These are phyloP conservation scores for Baccha elongata DNA, from an alignment of 2,888 invertebrate species.

Conservation along the genomic window DNA sequence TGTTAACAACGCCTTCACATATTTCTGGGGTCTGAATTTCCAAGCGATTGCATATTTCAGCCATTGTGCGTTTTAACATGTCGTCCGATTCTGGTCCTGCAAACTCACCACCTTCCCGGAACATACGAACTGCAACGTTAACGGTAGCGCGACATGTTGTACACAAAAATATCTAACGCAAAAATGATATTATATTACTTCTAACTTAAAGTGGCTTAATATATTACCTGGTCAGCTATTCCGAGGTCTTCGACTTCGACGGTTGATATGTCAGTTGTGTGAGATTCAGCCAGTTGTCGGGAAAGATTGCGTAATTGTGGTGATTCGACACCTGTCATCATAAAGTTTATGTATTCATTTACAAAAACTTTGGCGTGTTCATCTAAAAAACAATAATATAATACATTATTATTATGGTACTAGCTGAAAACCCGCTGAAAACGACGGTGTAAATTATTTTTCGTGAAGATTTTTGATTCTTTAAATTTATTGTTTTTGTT, in stretches of 20 bases:
- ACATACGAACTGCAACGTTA: conserved; percentile 77
- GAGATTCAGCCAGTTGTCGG: conserved; percentile 77
- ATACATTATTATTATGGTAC: too few species aligned
- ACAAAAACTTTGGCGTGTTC: conserved; percentile 76
- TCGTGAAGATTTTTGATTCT: too few species aligned
- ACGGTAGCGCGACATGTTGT: conserved; percentile 78
- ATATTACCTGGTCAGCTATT: conserved; percentile 72
- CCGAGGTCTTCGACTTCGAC: conserved; percentile 76
- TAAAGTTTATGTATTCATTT: conserved; percentile 77
- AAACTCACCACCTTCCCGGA: conserved; percentile 83
- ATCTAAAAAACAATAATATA: conserved; percentile 69
- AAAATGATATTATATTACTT: background rate
- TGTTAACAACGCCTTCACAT: conserved; percentile 85
- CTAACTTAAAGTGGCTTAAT: background rate
- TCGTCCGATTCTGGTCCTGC: conserved; percentile 75
- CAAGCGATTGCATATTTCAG: conserved; percentile 84
- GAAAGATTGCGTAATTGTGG: conserved; percentile 75
- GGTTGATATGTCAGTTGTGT: conserved; percentile 77
- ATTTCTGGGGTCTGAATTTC: conserved; percentile 85
- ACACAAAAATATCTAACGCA: conserved; percentile 76
- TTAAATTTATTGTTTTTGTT: too few species aligned
- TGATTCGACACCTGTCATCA: conserved; percentile 78
- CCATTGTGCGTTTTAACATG: conserved; percentile 80
- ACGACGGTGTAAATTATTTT: too few species aligned
- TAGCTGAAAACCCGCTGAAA: too few species aligned